Base-by-base conservation (phyloP, 2,113 vertebrate species). In the Ctenomys sociabilis region DNA sequence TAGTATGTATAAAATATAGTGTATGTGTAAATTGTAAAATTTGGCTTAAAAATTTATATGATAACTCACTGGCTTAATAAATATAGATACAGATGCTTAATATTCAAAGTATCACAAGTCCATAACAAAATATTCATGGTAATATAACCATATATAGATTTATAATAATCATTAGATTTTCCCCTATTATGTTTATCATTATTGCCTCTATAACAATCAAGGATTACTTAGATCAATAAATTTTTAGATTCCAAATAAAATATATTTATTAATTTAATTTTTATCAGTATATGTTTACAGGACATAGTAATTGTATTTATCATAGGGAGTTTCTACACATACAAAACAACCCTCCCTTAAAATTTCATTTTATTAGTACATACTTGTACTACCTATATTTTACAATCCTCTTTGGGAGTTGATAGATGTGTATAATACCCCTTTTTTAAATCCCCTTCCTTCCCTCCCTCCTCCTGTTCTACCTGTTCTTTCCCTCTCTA, bases 231-330 rank as follows among this genome's bases (percentile, higher is more conserved):
- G 16, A 3, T 43, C 94, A 66, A 88, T 88, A 81, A 37, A 59
- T 73, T 85, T 95, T 82, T 88, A 57, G 88, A 72, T 78, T 63
- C 16, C 87, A 91, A 88, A 54, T 84, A 70, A 91, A 88, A 88
- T 5, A 8, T 11, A 90, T 28, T 68, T 78, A 7, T 16, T 86
- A 64, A 68, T 77, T 78, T 72, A 78, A 26, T 78, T 95, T 30
- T 52, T 19, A 45, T 77, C 16, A 43, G 37, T 43, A 26, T 75
- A 77, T 49, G 5, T 77, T 77, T 77, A 12, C 24, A 45, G 24
- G 26, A 45, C 43, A 30, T 16, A 77, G 30, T 57, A 12, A 77
- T 45, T 77, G 28, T 28, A 77, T 77, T 45, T 77, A 6, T 77
- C 4, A 6, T 45, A 28, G 26, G 6, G 73, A 77, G 43, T 30